Evolutionary conservation across 2,797 vertebrate genomes (phyloP).

Genomic region (Spheniscus humboldti): DNA sequence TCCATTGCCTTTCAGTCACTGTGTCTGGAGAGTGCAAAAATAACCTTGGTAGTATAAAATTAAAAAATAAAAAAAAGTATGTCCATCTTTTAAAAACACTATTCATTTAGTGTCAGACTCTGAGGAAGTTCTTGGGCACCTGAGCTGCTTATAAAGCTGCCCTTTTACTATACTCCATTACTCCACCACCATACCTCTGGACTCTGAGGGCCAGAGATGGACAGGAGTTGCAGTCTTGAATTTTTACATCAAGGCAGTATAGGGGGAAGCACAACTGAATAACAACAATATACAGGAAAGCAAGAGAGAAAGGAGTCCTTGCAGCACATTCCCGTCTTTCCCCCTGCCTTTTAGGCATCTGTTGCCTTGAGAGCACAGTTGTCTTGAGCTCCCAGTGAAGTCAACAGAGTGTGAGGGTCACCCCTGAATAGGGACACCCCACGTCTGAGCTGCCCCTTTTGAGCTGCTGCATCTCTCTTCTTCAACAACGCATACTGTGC

Average conservation of each 20-base stretch:
- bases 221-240: not conserved
- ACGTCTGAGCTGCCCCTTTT: not conserved
- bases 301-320: not conserved
- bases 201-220: not conserved
- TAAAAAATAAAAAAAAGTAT: not conserved
- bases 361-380: not conserved
- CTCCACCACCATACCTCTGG: not conserved
- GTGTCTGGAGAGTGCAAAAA: not conserved
- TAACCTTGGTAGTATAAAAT: not conserved
- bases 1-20: not conserved
- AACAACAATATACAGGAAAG: not conserved
- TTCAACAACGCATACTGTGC: accelerated
- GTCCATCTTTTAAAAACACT: not conserved
- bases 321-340: not conserved
- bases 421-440: not conserved
- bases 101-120: not conserved
- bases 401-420: not conserved
- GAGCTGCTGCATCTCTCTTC: not conserved
- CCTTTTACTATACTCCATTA: not conserved
- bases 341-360: not conserved
- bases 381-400: not conserved
- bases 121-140: not conserved
- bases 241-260: not conserved
- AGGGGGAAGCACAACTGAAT: not conserved
- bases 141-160: not conserved